These are phyloP conservation scores for Acinonyx jubatus DNA, from an alignment of 2,113 vertebrate genomes.

Conservation along the genomic window DNA sequence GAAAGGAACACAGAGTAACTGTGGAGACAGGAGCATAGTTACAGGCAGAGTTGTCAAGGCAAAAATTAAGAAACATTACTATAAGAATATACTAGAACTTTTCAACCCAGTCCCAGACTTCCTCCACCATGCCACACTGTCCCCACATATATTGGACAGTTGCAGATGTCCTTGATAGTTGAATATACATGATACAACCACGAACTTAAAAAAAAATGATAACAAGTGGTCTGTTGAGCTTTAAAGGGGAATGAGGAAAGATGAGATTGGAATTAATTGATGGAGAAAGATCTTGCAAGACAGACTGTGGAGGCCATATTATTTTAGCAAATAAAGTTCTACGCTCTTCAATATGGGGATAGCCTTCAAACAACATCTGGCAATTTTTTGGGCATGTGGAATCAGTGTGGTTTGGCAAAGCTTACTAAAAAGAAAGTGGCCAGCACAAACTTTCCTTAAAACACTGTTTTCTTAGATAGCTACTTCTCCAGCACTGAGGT, in stretches of 20 bases:
- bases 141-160: background rate
- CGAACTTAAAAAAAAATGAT: background rate
- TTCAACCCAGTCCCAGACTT: background rate
- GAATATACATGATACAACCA: background rate
- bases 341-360: background rate
- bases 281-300: background rate
- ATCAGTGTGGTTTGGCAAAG: background rate
- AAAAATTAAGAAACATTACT: background rate
- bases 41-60: background rate
- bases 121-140: background rate
- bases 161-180: background rate
- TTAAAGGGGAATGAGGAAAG: background rate
- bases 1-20: background rate
- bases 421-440: background rate
- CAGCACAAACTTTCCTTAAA: background rate
- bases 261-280: background rate
- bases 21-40: background rate
- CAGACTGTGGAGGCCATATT: background rate
- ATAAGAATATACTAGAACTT: background rate
- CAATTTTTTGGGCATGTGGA: background rate
- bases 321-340: background rate
- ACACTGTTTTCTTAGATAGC: background rate
- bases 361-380: background rate
- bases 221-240: background rate
- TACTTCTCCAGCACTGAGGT: background rate